Evolutionary conservation across 2,888 invertebrate species (phyloP), one percentile per base, ranked within the genome.

Genomic region (Notocelia uddmanniana): DNA sequence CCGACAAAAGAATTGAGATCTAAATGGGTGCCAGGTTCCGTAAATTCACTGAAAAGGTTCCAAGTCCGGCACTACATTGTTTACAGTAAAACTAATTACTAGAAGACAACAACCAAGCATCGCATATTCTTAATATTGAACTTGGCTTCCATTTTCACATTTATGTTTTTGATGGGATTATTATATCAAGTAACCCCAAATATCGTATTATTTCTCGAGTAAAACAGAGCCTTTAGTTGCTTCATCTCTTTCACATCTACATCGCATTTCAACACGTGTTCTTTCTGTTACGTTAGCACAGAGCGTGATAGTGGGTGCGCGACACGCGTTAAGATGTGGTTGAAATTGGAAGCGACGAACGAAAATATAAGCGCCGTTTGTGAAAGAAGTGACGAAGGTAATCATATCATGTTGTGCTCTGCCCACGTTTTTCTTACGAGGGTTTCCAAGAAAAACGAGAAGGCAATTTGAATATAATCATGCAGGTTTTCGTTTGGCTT

Each of bases 381-480:
- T 52, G 21, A 34, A 52, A 19, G 3, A 63, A 50, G 41, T 48
- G 19, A 50, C 63, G 34, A 19, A n/a, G 5, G 63, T 52, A 63
- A 23, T 48, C 59, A 23, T n/a, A 50, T 34, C 34, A 15, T 34
- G 63, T 52, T 19, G 31, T 63, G 23, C 26, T 21, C 63, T 63
- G 31, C 19, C 52, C 34, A 52, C 63, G 13, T 34, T 59, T 41
- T n/a, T n/a, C 31, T 13, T 19, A 19, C 34, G 50, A 10, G 50
- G 50, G 15, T 52, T 60, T 63, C 21, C 63, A 34, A 34, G 50
- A 31, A 62, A 63, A 52, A 63, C 34, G 63, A 37, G 34, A 63
- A 63, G 62, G 52, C 50, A 63, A 63, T 63, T 52, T 63, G 63
- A 21, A 63, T 63, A 34, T 63, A 52, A 52, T 63, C 50, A 63